Evolutionary conservation across 2,797 vertebrate genomes (phyloP), one percentile per base, ranked within the genome.

Genomic region (Sternarchorhynchus goeldii): DNA sequence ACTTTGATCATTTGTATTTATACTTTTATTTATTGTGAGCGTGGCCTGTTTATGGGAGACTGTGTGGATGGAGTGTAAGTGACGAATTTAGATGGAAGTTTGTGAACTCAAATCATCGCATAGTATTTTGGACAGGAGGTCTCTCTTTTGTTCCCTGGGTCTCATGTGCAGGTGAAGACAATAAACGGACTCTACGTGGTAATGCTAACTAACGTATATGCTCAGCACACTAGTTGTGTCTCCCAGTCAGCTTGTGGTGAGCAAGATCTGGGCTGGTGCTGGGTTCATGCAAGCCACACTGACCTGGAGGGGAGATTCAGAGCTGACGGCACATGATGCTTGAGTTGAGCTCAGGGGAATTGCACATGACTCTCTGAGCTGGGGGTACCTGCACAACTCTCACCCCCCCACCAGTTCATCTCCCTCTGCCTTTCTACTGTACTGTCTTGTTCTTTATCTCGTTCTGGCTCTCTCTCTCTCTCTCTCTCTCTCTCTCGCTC

Each of bases 271-370:
- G 65, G 45, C 31, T 70, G 21, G 31, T 56, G 14, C 20, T 75
- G 59, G 34, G 58, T 70, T 32, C 69, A 77, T 36, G 57, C 41
- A 73, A 58, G 39, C 36, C 36, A 64, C 66, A 25, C 34, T 59
- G 65, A 71, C 45, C 12, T 53, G 50, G 70, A 32, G 64, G 53
- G 59, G 56, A 71, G n/a, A 72, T 50, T 72, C 56, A 63, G 45
- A 17, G 14, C 16, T 73, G 60, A 82, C 41, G 59, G 77, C 77
- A 71, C 79, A 82, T 62, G 56, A 68, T 83, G 82, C 85, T 90
- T 85, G 81, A 85, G 90, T 91, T 89, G 86, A 90, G 91, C 92
- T 93, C 90, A 92, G 92, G 92, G 89, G 88, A 91, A 90, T 87
- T 87, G 90, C 89, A 81, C 85, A 90, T 89, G 87, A 92, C 88